These are phyloP conservation scores for Odontomyia ornata DNA, from an alignment of 2,888 invertebrate genomes.

Conservation along the genomic window DNA sequence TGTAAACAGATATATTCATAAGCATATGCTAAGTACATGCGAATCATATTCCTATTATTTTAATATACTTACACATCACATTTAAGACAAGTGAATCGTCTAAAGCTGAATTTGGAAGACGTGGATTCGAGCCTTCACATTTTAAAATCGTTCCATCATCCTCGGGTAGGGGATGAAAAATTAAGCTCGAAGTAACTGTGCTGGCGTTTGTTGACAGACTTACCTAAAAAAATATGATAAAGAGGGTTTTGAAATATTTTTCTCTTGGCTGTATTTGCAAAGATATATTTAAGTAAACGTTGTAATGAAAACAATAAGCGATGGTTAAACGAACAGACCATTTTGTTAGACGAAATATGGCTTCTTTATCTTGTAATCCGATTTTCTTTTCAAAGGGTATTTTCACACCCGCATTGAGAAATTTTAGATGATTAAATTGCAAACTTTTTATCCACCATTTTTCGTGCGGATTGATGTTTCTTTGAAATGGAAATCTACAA, in stretches of 20 bases:
- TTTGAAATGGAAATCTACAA: no score
- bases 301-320: background rate
- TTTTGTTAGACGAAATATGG: background rate
- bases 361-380: background rate
- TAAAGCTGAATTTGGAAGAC: slow-evolving; percentile 76
- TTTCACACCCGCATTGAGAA: background rate
- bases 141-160: slow-evolving; percentile 85
- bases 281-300: slow-evolving; percentile 10
- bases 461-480: no score
- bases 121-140: slow-evolving; percentile 86
- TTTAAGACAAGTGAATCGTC: slow-evolving; percentile 85
- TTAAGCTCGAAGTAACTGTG: slow-evolving; percentile 78
- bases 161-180: slow-evolving; percentile 83
- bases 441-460: no score
- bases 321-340: background rate
- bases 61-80: slow-evolving; percentile 84
- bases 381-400: slow-evolving; percentile 1
- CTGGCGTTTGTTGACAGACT: slow-evolving; percentile 74
- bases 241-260: background rate
- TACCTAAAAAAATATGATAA: slow-evolving; percentile 63
- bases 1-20: slow-evolving; percentile 9
- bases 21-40: background rate
- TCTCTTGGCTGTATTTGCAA: slow-evolving; percentile 5
- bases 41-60: slow-evolving; percentile 25
- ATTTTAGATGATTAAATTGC: no score